Evolutionary conservation across 2,888 invertebrate species (phyloP).

Genomic region (Nomada lathburiana): DNA sequence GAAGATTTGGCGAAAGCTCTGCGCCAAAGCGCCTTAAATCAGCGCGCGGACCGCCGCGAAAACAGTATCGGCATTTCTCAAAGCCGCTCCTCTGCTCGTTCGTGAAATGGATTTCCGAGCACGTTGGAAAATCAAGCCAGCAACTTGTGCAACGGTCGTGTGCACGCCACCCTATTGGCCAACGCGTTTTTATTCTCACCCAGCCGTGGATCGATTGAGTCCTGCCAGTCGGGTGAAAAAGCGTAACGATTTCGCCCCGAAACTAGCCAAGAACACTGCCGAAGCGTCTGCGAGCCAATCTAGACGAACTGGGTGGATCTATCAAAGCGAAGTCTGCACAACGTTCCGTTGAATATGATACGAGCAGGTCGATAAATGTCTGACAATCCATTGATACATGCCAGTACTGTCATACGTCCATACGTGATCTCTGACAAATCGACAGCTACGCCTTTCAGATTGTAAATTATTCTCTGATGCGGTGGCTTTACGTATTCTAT

Average conservation of each 20-base stretch:
- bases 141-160: slow-evolving; percentile 7
- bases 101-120: slow-evolving; percentile 50
- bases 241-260: too few species aligned
- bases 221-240: not conserved
- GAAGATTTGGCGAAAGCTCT: slow-evolving; percentile 37
- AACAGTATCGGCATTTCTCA: slow-evolving; percentile 56
- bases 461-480: not conserved
- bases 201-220: slow-evolving; percentile 14
- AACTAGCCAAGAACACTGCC: not conserved
- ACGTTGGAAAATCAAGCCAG: slow-evolving; percentile 42
- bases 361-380: slow-evolving; percentile 11
- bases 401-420: slow-evolving; percentile 28
- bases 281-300: not conserved
- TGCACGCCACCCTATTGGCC: not conserved
- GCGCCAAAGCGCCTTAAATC: slow-evolving; percentile 42
- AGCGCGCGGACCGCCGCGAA: slow-evolving; percentile 20
- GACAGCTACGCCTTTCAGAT: slow-evolving; percentile 24
- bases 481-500: not conserved
- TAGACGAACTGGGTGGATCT: not conserved
- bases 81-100: slow-evolving; percentile 18
- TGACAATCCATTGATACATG: slow-evolving; percentile 27
- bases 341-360: not conserved
- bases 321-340: not conserved
- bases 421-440: slow-evolving; percentile 6
- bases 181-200: slow-evolving; percentile 5